Evolutionary conservation across 2,113 vertebrate genomes (phyloP), one percentile per base, ranked within the genome.

Genomic region (Todiramphus chloris): DNA sequence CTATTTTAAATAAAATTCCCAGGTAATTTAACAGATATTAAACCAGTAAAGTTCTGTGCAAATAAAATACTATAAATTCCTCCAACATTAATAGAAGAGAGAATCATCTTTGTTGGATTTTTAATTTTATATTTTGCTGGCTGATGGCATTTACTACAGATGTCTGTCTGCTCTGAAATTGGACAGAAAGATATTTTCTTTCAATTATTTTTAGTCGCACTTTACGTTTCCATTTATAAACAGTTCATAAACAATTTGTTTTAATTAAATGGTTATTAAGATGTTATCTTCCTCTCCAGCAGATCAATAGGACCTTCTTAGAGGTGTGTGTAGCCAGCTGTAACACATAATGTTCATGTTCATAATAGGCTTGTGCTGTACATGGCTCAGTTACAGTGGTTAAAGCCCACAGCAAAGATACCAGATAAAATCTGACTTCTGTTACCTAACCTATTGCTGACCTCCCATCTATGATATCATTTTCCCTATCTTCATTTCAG

Each of bases 241-340:
- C 14, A 55, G 33, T 67, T 93, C 17, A 63, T 88, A 86, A 83
- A 66, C 28, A 73, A 33, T 77, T 88, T 93, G 6, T 87, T 93
- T 85, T 55, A 74, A 63, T 90, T 62, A 91, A 94, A 59, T 63
- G 5, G 15, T 80, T 93, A 80, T 80, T 87, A 77, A 91, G 91
- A 58, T 76, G 19, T 73, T 87, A 81, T 77, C 58, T 62, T 69
- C 18, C 16, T 76, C 20, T 76, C 33, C 8, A 62, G 62, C 10
- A 72, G 87, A 53, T 82, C 58, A 89, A 64, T 53, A 96, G 44
- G 63, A 69, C 12, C 11, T 67, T 83, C 44, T 88, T 25, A 88
- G 51, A 70, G 59, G 8, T 76, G 44, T 56, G 31, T 69, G 55
- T 85, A 94, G 25, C 59, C 82, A 93, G 8, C 82, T 77, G 31